Evolutionary conservation across 2,113 vertebrate species (phyloP), one percentile per base, ranked within the genome.

Genomic region (Onychostruthus taczanowskii): DNA sequence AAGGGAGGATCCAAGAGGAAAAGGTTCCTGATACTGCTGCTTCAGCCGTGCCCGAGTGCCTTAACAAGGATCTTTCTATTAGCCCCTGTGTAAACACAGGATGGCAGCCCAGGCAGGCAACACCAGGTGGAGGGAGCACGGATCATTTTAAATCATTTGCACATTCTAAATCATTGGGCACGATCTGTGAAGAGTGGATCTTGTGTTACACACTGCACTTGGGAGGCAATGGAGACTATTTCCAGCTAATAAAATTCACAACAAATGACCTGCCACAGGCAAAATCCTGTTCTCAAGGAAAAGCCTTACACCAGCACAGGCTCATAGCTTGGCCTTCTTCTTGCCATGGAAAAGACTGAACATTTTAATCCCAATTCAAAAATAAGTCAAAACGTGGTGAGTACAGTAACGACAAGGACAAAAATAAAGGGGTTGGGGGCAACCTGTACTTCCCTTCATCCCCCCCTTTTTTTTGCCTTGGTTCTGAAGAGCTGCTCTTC

Each of bases 1-100:
- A 15, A 11, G 68, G 84, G 85, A 81, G 68, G 39, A 58, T n/a
- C 68, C 10, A 56, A 50, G 53, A 72, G 61, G 73, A 77, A 35
- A 63, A 74, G 21, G 39, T 26, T 67, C 59, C 64, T 10, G 33
- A 69, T 55, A 4, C 1, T 78, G 64, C 80, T 0, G 3, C 83
- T 73, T 80, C 67, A 52, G 4, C 72, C 49, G 43, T 1, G 0
- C 35, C 52, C 0, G 0, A 77, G 52, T 10, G 3, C 68, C 66
- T 77, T 28, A 90, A 93, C 89, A 92, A 93, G 80, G 84, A 58
- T 86, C 84, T 78, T 94, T 92, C 86, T 92, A 63, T 90, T 49
- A 84, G 83, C 39, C 53, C 55, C 47, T 64, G 30, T 31, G 6
- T 80, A 89, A 90, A 86, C 76, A 88, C n/a, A 16, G 90, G 79